phyloP scores from a whole-genome alignment of 92 coral and sea anemone genomes.

The Porites lobata region DNA sequence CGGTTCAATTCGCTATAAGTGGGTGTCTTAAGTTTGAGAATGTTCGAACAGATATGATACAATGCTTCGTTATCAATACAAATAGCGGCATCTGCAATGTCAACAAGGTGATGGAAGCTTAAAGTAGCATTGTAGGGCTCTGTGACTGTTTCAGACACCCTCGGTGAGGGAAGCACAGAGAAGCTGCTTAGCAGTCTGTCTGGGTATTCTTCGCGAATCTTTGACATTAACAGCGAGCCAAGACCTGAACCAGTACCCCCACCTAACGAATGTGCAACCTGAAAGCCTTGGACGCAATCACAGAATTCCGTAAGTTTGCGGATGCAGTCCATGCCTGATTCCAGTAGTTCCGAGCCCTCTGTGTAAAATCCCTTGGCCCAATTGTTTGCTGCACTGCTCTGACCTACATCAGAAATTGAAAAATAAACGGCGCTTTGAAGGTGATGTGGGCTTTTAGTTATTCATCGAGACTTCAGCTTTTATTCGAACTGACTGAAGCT shows the following conservation, averaged over 20 bases:
- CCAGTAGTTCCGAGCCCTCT: slow-evolving; percentile 90
- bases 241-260: slow-evolving; percentile 96
- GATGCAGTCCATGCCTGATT: slow-evolving; percentile 90
- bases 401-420: slow-evolving; percentile 53
- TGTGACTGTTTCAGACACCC: slow-evolving; percentile 94
- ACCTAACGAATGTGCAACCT: slow-evolving; percentile 90
- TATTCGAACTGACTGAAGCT: background rate
- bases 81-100: slow-evolving; percentile 89
- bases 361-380: slow-evolving; percentile 98
- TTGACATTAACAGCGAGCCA: slow-evolving; percentile 86
- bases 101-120: slow-evolving; percentile 93
- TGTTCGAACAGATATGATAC: slow-evolving; percentile 84
- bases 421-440: background rate
- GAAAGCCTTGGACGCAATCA: slow-evolving; percentile 94
- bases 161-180: slow-evolving; percentile 93
- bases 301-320: slow-evolving; percentile 89
- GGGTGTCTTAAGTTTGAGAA: slow-evolving; percentile 80
- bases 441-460: background rate
- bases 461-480: background rate
- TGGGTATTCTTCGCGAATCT: slow-evolving; percentile 93
- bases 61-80: slow-evolving; percentile 94
- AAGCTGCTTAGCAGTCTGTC: slow-evolving; percentile 89
- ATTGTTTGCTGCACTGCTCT: slow-evolving; percentile 92
- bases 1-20: slow-evolving; percentile 84
- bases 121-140: slow-evolving; percentile 98